Conservation (phyloP, 2,797 vertebrate genomes). For the Dallia pectoralis region DNA sequence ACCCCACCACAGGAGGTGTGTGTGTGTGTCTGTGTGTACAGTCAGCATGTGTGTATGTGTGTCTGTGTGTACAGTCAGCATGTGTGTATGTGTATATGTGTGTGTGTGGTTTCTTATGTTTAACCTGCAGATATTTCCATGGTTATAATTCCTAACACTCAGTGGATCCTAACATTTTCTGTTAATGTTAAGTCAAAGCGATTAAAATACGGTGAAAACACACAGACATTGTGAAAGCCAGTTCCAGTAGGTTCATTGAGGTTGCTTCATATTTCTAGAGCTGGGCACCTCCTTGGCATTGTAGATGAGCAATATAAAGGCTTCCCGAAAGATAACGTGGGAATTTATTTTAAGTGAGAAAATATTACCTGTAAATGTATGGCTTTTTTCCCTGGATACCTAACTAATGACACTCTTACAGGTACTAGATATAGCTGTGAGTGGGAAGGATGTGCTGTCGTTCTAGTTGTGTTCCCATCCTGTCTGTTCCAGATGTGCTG, state of each 20-base stretch:
- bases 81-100: background rate
- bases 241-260: background rate
- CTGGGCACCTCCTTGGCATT: background rate
- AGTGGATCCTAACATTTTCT: background rate
- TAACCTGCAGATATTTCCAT: slow-evolving; percentile 11
- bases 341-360: background rate
- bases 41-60: slow-evolving; percentile 12
- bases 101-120: slow-evolving; percentile 11
- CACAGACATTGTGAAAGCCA: background rate
- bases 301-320: background rate
- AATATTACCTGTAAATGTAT: slow-evolving; percentile 8
- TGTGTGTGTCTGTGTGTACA: slow-evolving; percentile 7
- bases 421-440: background rate
- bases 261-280: background rate
- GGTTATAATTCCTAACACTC: background rate
- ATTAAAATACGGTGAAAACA: background rate
- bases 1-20: slow-evolving; percentile 79
- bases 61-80: background rate
- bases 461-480: background rate
- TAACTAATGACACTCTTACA: background rate
- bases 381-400: background rate
- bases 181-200: slow-evolving; percentile 3
- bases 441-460: background rate
- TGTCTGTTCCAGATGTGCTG: background rate
- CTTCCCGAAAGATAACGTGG: background rate